Base-by-base conservation (phyloP, 2,888 invertebrate species). In the Drosophila kambysellisi region DNA sequence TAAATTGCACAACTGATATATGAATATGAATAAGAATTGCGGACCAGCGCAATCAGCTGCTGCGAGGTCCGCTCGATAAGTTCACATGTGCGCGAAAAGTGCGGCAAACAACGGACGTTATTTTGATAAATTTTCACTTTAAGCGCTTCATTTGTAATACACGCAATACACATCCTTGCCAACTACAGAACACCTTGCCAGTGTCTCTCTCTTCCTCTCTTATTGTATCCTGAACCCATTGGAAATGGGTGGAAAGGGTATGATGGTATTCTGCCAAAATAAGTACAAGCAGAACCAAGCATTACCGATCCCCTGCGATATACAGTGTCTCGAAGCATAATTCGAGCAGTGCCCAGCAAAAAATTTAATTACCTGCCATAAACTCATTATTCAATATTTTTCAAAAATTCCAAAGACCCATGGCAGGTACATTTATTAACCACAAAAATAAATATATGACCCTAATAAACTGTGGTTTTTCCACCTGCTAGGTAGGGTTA, bases 1-100 rank as follows among this genome's bases (percentile, higher is more conserved):
- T 83, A 83, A 80, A 83, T 82, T 76, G 81, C 81, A 60, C 69
- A 74, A 72, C 73, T 83, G 77, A 80, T 82, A 72, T 80, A 70
- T 81, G 77, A 83, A 83, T 80, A 76, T 80, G 83, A 72, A 80
- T 80, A 76, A 76, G 63, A 76, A 59, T 39, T 67, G 66, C 72
- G 33, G 64, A n/a, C 25, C 59, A 67, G 63, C 29, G 57, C 61
- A 60, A 51, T 67, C 57, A 54, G 69, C 50, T 56, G 62, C 15
- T 37, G 65, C 82, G 83, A 76, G 81, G 81, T 69, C 52, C 30
- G 73, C 12, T 72, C 33, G 53, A 35, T 50, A 64, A 72, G 58
- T 82, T 68, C 20, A 20, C 9, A 17, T 17, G n/a, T 20, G 30
- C 29, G 54, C 6, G 54, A 15, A 15, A 15, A 15, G 20, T 46